These are phyloP conservation scores for Ganaspis sp. DNA, from an alignment of 1,140 invertebrate genomes.

Conservation along the genomic window DNA sequence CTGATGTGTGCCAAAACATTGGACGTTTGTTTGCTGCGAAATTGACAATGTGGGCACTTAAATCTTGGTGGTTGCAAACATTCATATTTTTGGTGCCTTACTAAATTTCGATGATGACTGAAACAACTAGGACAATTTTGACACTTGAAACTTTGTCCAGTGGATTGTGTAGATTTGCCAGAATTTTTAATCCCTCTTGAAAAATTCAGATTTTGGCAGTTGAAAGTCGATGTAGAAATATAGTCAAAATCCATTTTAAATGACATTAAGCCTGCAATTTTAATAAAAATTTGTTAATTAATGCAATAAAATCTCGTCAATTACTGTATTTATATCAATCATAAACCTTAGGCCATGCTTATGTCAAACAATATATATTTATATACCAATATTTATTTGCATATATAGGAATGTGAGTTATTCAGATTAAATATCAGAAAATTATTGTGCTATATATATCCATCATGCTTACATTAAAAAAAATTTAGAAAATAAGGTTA, in stretches of 20 bases:
- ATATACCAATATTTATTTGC: too few relatives aligned
- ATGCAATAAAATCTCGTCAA: not conserved
- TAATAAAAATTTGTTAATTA: slow-evolving; percentile 1
- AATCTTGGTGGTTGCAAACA: slow-evolving; percentile 83
- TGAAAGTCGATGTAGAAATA: not conserved
- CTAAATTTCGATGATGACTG: slow-evolving; percentile 67
- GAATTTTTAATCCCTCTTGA: not conserved
- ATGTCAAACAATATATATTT: not conserved
- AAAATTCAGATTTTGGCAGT: not conserved
- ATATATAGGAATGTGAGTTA: too few relatives aligned
- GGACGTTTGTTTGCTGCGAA: slow-evolving; percentile 62
- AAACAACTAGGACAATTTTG: slow-evolving; percentile 2
- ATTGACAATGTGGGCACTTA: slow-evolving; percentile 78
- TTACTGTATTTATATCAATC: not conserved
- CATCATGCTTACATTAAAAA: too few relatives aligned
- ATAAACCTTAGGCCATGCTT: not conserved
- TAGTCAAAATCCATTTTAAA: not conserved
- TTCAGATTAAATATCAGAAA: too few relatives aligned
- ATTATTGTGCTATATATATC: too few relatives aligned
- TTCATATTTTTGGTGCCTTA: slow-evolving; percentile 82
- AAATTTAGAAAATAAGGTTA: too few relatives aligned
- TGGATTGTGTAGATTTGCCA: not conserved
- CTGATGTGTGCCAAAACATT: slow-evolving; percentile 18
- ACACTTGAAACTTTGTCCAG: not conserved
- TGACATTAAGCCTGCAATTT: slow-evolving; percentile 8